Evolutionary conservation across 23 tunicate species (phyloP).

Genomic region (Corella eumyota): DNA sequence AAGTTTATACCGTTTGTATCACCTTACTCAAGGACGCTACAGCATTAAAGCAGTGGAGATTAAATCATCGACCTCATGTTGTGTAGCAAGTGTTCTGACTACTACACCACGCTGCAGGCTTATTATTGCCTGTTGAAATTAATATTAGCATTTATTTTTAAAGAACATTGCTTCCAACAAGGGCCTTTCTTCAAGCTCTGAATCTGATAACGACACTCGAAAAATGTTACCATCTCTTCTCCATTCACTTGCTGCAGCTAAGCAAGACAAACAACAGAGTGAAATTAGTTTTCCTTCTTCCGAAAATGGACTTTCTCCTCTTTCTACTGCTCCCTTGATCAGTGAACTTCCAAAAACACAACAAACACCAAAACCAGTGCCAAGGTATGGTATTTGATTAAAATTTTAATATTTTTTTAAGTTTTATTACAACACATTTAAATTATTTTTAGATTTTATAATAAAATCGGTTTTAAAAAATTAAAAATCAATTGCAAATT

Average conservation of each 20-base stretch:
- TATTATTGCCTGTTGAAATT: too few relatives aligned
- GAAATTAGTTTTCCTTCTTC: not conserved
- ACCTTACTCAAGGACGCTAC: too few relatives aligned
- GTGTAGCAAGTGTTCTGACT: too few relatives aligned
- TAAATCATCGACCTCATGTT: too few relatives aligned
- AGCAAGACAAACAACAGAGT: not conserved
- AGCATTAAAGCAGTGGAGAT: too few relatives aligned
- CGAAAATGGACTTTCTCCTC: conserved; percentile 11
- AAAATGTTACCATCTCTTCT: conserved; percentile 34
- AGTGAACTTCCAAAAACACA: conserved; percentile 46
- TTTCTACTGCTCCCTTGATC: conserved; percentile 23
- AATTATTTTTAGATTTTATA: too few relatives aligned
- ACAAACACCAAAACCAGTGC: conserved; percentile 11
- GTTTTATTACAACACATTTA: not conserved
- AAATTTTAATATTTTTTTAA: not conserved
- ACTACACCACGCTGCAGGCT: too few relatives aligned
- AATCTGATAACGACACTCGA: not conserved
- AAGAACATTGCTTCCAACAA: not conserved
- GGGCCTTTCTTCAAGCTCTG: not conserved
- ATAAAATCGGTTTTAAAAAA: too few relatives aligned
- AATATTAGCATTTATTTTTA: too few relatives aligned
- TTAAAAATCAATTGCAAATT: too few relatives aligned
- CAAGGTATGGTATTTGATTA: conserved; percentile 12
- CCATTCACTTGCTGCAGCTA: conserved; percentile 25
- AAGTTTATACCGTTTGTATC: too few relatives aligned